Conservation (phyloP, 2,888 invertebrate species). For the Dasypogon diadema region DNA sequence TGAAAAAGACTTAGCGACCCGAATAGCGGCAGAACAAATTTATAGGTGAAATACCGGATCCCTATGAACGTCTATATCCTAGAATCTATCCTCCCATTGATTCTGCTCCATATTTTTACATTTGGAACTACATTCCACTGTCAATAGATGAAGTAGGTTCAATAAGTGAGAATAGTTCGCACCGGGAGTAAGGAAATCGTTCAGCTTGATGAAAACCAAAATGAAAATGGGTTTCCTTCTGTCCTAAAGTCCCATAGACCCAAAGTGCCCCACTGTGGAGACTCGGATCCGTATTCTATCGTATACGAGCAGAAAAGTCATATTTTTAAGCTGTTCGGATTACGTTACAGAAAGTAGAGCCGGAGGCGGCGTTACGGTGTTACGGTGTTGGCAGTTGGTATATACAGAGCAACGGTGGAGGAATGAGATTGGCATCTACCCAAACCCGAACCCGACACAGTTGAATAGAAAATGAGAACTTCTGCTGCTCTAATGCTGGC, state of each 20-base stretch:
- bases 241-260: conserved; percentile 4
- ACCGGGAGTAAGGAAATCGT: background rate
- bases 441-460: background rate
- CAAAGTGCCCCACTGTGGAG: background rate
- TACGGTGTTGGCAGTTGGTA: background rate
- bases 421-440: conserved; percentile 22
- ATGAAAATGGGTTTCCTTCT: conserved; percentile 44
- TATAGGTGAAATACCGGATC: background rate
- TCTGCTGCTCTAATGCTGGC: background rate
- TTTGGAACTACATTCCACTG: background rate
- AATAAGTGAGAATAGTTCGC: conserved; percentile 34
- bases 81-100: background rate
- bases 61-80: background rate
- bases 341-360: conserved; percentile 6
- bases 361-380: conserved; percentile 2
- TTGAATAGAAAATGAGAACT: conserved; percentile 13
- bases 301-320: conserved; percentile 28
- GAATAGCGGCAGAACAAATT: background rate
- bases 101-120: background rate
- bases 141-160: background rate
- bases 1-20: background rate
- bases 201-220: conserved; percentile 14
- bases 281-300: too few species aligned
- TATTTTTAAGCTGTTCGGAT: conserved; percentile 19
- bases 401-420: background rate